Base-by-base conservation (phyloP, 2,888 invertebrate species). In the Chymomyza caudatula region DNA sequence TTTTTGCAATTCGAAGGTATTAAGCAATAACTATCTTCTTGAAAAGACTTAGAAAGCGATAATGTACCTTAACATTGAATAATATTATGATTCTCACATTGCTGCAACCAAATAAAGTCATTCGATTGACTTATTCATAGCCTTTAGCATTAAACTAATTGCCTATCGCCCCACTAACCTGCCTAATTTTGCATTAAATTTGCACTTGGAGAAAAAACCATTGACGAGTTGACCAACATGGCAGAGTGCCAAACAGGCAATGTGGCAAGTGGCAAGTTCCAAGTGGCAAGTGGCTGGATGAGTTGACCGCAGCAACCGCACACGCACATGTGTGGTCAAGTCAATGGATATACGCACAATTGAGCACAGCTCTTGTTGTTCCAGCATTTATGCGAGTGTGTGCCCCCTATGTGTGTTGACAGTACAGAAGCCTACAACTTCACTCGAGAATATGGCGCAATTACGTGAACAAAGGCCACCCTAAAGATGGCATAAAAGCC, bases 121-220 rank as follows among this genome's bases (percentile, higher is more conserved):
- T 75, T 73, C 65, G 52, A 63, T 55, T 60, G 53, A 70, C 25
- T 65, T 74, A 67, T 62, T 65, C 55, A 59, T 57, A 47, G 57
- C 22, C 54, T 65, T 64, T 59, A 73, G 51, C 74, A 70, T 65
- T 71, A 57, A 62, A 67, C 77, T 71, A 79, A 82, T 85, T 75
- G 74, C 64, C 52, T 11, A 63, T 22, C 63, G 81, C 68, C 65
- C 76, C 73, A 73, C 52, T 74, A 49, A 66, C 58, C 69, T 69
- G 73, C 69, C 79, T 80, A 79, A 82, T 85, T 85, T 78, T 82
- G 82, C 82, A 85, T 79, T 72, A 76, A 75, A 82, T 78, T 69
- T 78, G 72, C 52, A 67, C 52, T 59, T 37, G 55, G 47, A 66
- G 67, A 72, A 72, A 69, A 49, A 44, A 42, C 25, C 53, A 43